Conservation (phyloP, 2,888 invertebrate genomes). For the Lasioglossum marginatum region DNA sequence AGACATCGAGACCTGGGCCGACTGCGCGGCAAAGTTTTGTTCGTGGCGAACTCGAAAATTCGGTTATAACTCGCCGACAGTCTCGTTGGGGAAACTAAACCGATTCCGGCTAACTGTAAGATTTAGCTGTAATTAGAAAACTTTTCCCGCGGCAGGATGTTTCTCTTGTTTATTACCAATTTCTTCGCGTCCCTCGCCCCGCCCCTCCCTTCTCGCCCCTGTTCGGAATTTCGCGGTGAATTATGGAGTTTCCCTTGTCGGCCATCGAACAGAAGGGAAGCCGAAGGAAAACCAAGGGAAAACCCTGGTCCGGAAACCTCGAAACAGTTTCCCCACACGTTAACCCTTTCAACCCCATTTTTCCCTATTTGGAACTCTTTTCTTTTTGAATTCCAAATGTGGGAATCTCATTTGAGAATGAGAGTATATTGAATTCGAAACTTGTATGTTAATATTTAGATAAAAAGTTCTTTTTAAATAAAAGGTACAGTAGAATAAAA, state of each 20-base stretch:
- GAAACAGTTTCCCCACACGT: neutral
- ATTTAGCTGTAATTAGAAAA: slow-evolving; percentile 54
- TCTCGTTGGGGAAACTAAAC: slow-evolving; percentile 43
- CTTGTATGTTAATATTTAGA: neutral
- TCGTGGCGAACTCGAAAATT: slow-evolving; percentile 42
- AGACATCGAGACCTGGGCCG: neutral
- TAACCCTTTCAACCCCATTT: neutral
- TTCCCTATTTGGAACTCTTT: neutral
- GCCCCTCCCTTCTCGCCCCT: neutral
- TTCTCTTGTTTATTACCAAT: slow-evolving; percentile 43
- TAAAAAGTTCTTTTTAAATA: no score
- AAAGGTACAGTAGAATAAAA: neutral
- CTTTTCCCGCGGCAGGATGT: slow-evolving; percentile 22
- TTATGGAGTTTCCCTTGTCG: neutral
- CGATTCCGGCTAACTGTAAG: slow-evolving; percentile 39
- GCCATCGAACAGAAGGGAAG: neutral
- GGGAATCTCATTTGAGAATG: no score
- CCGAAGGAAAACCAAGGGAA: neutral
- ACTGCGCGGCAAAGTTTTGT: slow-evolving; percentile 22
- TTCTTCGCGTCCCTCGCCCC: neutral
- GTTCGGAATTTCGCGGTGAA: slow-evolving; percentile 3
- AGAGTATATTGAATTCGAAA: neutral
- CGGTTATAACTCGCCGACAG: slow-evolving; percentile 44
- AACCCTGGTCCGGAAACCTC: neutral
- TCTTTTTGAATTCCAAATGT: no score